Base-by-base conservation (phyloP, 2,113 vertebrate genomes). In the Platichthys stellatus region DNA sequence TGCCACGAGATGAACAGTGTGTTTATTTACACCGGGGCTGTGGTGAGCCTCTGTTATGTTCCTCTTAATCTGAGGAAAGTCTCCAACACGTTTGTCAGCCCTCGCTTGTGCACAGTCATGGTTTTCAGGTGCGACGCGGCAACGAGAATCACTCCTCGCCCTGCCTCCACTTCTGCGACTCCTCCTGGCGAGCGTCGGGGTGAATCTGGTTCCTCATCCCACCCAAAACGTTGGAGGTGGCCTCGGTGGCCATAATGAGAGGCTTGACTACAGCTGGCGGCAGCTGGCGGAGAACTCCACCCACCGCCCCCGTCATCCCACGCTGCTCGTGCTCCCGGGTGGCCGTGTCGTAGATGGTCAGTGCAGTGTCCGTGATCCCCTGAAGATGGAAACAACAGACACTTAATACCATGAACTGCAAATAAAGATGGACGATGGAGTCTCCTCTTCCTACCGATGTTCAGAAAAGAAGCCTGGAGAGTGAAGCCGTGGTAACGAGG, bases 161-260 rank as follows among this genome's bases (percentile, higher is more conserved):
- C 1, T 95, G 95, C 69, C 97, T 96, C 98, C 98, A 99, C 40
- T 99, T 99, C 92, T 99, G 98, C 2, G 97, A 97, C 76, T 99
- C 98, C 63, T 99, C 98, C 69, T 98, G 98, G 28, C 97, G 96
- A 0, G 96, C 98, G 6, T 99, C 98, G 0, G 98, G 98, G 75
- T 97, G 94, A 63, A 99, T 98, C 85, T 99, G 98, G 94, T 99
- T 99, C 83, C 98, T 96, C 98, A 99, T 99, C 64, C 97, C 98
- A 2, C 97, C 98, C 35, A 99, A 76, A 38, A 99, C 97, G 1
- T 98, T 99, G 12, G 97, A 97, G 0, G 98, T 99, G 3, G 98
- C 98, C 83, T 99, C 98, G 0, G 97, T 99, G 67, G 98, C 98
- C 49, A 99, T 96, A 5, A 99, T 98, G 51, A 99, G 93, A 0